Evolutionary conservation across 2,888 invertebrate species (phyloP), one percentile per base, ranked within the genome.

Genomic region (Euplexia lucipara): DNA sequence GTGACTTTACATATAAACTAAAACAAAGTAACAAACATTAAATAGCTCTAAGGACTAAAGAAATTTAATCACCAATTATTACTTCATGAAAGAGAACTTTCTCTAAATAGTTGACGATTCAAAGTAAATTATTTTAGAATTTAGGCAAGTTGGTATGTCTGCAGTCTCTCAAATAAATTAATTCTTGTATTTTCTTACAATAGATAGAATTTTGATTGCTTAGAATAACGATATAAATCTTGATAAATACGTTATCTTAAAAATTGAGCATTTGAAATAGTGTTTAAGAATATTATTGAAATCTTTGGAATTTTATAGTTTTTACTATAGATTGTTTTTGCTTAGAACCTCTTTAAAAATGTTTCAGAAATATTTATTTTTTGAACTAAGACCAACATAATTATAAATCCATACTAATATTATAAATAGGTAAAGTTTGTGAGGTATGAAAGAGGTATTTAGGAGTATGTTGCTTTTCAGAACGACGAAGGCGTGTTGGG

Each of bases 51-150:
- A 35, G 0, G 14, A 42, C 37, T 52, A 8, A 39, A 41, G 37
- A 49, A 57, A 54, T 41, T 45, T 32, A 71, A 64, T 69, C 44
- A 12, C 30, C 54, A 51, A 41, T 53, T 53, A 59, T 30, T 49
- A 49, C n/a, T 52, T 30, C 3, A 39, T 35, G 34, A 58, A 53
- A 45, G 37, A 37, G 16, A 53, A 58, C 34, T 67, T 35, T 34
- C n/a, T 30, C 2, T 32, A 53, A 47, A 41, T 48, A 49, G 34
- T 67, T 74, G 30, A 35, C 37, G 20, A 52, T 59, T 53, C 34
- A 39, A 35, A 37, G 22, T 6, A 26, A 39, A 39, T 30, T 37
- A 5, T 57, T 52, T 14, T 0, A 51, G 35, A n/a, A 26, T 56
- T 39, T 71, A 5, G 10, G 3, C 2, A 42, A 53, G 30, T 53